Conservation (phyloP, 2,888 invertebrate species). For the Bellardia pandia region DNA sequence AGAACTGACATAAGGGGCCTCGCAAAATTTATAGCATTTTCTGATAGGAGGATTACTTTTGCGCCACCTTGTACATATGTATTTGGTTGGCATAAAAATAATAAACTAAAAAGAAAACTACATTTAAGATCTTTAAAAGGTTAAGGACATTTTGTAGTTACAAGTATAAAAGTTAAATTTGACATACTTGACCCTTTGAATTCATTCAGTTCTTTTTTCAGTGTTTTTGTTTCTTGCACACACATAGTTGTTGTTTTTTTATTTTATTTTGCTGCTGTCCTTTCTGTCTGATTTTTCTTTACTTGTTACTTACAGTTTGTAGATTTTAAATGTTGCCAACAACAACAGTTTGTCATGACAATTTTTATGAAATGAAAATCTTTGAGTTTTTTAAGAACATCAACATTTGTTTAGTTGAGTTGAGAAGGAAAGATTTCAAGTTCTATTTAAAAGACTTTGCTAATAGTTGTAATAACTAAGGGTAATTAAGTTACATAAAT, state of each 20-base stretch:
- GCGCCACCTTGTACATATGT: too few species aligned
- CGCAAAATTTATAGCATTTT: too few species aligned
- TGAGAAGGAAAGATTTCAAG: background rate
- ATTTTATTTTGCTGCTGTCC: conserved; percentile 28
- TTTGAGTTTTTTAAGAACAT: background rate
- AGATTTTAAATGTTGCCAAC: conserved; percentile 26
- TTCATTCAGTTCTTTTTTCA: conserved; percentile 28
- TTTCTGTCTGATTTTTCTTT: conserved; percentile 39
- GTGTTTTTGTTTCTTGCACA: background rate
- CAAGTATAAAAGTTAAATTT: conserved; percentile 66
- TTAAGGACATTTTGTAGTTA: conserved; percentile 70
- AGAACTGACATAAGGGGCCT: too few species aligned
- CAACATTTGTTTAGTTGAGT: background rate
- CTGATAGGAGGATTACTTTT: too few species aligned
- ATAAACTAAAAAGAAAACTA: conserved; percentile 28
- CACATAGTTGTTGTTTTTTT: too few species aligned
- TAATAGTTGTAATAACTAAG: too few species aligned
- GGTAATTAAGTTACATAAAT: too few species aligned
- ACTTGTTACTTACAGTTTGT: background rate
- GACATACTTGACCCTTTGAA: conserved; percentile 70
- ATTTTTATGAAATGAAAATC: conserved; percentile 21
- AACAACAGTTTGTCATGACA: conserved; percentile 49
- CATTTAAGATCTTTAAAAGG: conserved; percentile 66
- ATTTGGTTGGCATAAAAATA: background rate
- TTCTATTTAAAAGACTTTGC: background rate